Percentiles rank a stretch among this genome's conserved stretches.
Evolutionary conservation across 1,140 invertebrate species (phyloP).

Genomic region (Drosophila busckii): DNA sequence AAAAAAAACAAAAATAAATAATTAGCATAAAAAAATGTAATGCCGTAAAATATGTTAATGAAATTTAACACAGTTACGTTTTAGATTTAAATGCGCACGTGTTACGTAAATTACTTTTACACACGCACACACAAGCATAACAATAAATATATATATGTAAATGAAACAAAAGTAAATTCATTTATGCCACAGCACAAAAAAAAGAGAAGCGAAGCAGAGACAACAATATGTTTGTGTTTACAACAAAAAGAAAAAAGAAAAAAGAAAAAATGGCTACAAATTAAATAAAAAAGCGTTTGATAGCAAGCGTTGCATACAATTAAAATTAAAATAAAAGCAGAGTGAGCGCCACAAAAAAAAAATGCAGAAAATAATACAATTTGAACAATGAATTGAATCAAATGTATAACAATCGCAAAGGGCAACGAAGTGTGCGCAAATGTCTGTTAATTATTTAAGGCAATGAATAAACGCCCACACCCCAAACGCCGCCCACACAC

Average conservation of each 20-base stretch:
- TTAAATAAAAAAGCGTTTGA: constrained; percentile 11
- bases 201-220: background rate
- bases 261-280: too few species aligned
- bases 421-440: constrained; percentile 16
- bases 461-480: constrained; percentile 3
- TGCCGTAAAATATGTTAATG: constrained; percentile 29
- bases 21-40: constrained; percentile 27
- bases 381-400: too few species aligned
- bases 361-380: too few species aligned
- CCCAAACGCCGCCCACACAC: background rate
- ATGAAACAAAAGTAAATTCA: background rate
- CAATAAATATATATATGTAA: background rate
- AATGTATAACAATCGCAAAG: too few species aligned
- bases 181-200: too few species aligned
- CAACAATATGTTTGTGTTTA: constrained; percentile 29
- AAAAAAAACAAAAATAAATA: constrained; percentile 6
- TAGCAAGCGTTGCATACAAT: constrained; percentile 3
- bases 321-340: constrained; percentile 1
- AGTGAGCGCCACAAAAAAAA: constrained; percentile 4
- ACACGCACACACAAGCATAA: background rate
- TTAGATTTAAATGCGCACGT: constrained; percentile 30
- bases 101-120: constrained; percentile 13
- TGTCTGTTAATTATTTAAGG: constrained; percentile 61
- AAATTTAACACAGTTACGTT: constrained; percentile 15
- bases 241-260: constrained; percentile 1